phyloP scores from a whole-genome alignment of 2,888 invertebrate species.

The Poecilus cupreus region DNA sequence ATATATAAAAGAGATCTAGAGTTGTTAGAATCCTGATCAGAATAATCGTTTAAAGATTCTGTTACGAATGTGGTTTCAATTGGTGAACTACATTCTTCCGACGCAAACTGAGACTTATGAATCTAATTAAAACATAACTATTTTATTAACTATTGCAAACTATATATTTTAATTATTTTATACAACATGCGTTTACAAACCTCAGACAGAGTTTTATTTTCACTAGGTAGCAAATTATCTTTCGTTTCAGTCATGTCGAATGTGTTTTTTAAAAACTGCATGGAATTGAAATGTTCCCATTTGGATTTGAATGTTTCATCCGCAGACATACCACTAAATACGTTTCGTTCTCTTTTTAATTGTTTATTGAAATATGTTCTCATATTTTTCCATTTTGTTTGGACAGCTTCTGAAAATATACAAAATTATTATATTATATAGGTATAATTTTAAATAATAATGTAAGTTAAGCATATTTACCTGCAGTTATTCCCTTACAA shows the following conservation, averaged over 20 bases:
- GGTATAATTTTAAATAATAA: background rate
- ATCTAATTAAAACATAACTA: background rate
- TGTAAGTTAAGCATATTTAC: background rate
- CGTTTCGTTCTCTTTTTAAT: constrained; percentile 4
- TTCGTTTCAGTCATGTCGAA: background rate
- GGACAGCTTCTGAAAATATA: background rate
- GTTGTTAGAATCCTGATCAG: background rate
- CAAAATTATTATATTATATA: no score
- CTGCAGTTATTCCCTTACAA: background rate
- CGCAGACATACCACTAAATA: constrained; percentile 2
- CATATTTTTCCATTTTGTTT: background rate
- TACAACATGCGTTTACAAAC: background rate
- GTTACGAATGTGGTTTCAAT: background rate
- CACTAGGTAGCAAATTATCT: background rate
- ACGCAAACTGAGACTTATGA: background rate
- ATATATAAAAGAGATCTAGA: background rate
- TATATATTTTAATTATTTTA: background rate
- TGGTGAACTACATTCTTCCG: background rate
- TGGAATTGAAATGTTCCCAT: constrained; percentile 11
- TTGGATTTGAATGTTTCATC: background rate
- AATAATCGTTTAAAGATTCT: background rate
- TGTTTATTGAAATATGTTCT: constrained; percentile 12
- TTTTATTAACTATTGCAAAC: background rate
- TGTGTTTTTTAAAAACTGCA: constrained; percentile 16
- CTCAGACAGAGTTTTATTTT: background rate